A percentile compares a stretch with the other conserved stretches of the same genome.
Evolutionary conservation across 1,140 invertebrate species (phyloP).

Genomic region (Himalopsyche phryganea): DNA sequence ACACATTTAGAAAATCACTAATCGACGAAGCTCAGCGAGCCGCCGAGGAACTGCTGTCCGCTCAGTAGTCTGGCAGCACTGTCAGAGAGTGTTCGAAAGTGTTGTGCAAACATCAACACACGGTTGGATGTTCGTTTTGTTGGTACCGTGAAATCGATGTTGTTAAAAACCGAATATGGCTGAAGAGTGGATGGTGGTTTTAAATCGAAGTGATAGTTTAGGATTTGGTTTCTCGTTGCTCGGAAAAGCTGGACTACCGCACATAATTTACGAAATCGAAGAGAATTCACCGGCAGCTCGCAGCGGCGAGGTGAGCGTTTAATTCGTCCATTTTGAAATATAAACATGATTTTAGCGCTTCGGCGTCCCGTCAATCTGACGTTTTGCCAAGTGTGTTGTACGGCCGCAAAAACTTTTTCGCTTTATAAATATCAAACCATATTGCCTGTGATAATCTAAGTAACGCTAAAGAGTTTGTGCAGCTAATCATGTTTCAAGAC

Average conservation of each 20-base stretch:
- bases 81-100: not conserved
- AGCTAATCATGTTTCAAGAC: no score
- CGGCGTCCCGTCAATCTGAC: conserved; percentile 31
- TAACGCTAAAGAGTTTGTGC: no score
- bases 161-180: conserved; percentile 66
- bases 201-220: conserved; percentile 76
- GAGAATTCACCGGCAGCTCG: conserved; percentile 87
- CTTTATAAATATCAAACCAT: not conserved
- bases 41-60: not conserved
- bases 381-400: conserved; percentile 26
- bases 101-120: conserved; percentile 1
- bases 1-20: no score
- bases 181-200: conserved; percentile 80
- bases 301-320: conserved; percentile 75
- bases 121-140: conserved; percentile 14
- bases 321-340: conserved; percentile 34
- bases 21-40: no score
- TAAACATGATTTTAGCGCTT: conserved; percentile 29
- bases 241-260: conserved; percentile 81
- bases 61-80: not conserved
- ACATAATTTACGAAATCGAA: conserved; percentile 87
- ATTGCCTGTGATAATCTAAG: no score
- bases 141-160: conserved; percentile 43
- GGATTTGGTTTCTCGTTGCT: conserved; percentile 86
- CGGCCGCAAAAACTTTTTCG: not conserved